Base-by-base conservation (phyloP, 2,888 invertebrate genomes). In the Drosophila trichaetosa region DNA sequence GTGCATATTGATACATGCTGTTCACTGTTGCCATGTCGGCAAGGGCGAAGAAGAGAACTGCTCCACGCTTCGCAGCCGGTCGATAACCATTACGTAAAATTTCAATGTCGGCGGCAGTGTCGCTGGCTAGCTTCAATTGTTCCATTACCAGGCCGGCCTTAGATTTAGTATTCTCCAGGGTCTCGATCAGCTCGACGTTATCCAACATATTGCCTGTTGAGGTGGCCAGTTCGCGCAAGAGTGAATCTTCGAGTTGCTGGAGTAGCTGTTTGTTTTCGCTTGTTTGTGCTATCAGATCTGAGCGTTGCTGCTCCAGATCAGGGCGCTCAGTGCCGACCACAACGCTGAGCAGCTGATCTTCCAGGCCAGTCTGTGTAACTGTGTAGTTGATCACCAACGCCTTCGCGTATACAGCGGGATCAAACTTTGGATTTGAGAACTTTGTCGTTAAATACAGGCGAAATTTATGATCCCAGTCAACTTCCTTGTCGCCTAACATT, bases 131-230 rank as follows among this genome's bases (percentile, higher is more conserved):
- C 40, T 94, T 94, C n/a, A 98, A 93, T 92, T 98, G 98, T 69
- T 95, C 95, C 91, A 95, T 95, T 0, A 97, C 97, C 93, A 98
- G 97, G 52, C 94, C 94, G 0, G 98, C 98, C 91, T 98, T 98
- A 0, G 95, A 94, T 93, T 98, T 98, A 10, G 98, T 97, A 79
- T 97, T 97, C 87, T 98, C 98, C 60, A 98, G 93, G 0, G 98
- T 98, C 73, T 95, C 94, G 21, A 98, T 95, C 11, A 98, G 94
- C 83, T 98, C 98, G 0, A 96, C 95, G 83, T 98, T 98, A 91
- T 98, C 98, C 89, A 98, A 93, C 97, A 98, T 98, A 93, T 98
- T 98, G 21, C 98, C 98, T 1, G 96, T 96, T 0, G 97, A 97
- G 0, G 96, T 96, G 2, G 98, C 96, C 82, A 98, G 94, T 91